These are phyloP conservation scores for Heterochromis multidens DNA, from an alignment of 2,113 vertebrate species.

Conservation along the genomic window DNA sequence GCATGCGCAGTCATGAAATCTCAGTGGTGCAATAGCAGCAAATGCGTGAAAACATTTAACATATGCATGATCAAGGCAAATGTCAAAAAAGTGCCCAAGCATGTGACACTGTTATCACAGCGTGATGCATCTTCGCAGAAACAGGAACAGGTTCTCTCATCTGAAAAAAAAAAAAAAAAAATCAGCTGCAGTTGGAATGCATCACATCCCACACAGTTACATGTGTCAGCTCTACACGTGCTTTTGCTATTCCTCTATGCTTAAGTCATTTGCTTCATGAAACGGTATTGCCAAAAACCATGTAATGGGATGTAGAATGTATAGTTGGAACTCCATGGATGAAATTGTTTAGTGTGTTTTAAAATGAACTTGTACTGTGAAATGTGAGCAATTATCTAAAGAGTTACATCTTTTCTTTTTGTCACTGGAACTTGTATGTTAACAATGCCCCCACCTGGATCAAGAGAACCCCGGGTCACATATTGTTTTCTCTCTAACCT, in stretches of 20 bases:
- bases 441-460: not conserved
- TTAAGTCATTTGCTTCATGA: not conserved
- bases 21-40: not conserved
- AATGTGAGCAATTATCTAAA: not conserved
- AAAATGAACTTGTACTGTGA: not conserved
- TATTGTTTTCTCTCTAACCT: not conserved
- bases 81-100: slow-evolving; percentile 39
- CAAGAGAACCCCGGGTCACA: not conserved
- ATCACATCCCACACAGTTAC: slow-evolving; percentile 28
- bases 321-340: not conserved
- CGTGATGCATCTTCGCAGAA: slow-evolving; percentile 19
- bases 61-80: slow-evolving; percentile 54
- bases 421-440: not conserved
- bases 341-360: not conserved
- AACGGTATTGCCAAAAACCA: not conserved
- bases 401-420: not conserved
- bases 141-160: slow-evolving; percentile 17
- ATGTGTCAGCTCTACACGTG: slow-evolving; percentile 14
- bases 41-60: slow-evolving; percentile 20
- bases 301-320: not conserved
- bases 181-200: not conserved
- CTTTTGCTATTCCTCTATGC: not conserved
- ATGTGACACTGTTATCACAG: slow-evolving; percentile 47
- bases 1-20: not conserved
- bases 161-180: not conserved